Percentiles rank a stretch among this genome's conserved stretches.
phyloP scores from a whole-genome alignment of 2,113 vertebrate genomes.

The Thalassarche chlororhynchos region DNA sequence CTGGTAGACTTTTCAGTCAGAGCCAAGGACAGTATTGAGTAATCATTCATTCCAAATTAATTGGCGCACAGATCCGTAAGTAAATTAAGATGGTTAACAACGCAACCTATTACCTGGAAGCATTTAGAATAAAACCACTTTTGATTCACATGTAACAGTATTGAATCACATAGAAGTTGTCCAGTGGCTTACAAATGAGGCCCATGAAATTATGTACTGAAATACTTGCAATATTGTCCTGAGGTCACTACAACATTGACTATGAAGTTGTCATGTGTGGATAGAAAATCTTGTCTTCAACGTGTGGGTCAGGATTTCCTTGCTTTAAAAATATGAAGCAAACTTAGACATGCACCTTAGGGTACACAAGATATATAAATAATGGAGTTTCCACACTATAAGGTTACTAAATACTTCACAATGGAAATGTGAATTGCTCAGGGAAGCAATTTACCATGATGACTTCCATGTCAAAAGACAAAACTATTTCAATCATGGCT shows the following conservation, averaged over 20 bases:
- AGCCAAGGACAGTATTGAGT: neutral
- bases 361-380: neutral
- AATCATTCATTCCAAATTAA: neutral
- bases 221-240: neutral
- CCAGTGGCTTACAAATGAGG: neutral
- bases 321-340: neutral
- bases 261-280: neutral
- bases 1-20: neutral
- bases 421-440: neutral
- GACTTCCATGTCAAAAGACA: neutral
- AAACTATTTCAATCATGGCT: neutral
- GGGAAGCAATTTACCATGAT: neutral
- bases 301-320: neutral
- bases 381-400: neutral
- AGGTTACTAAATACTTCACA: neutral
- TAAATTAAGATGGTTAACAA: neutral
- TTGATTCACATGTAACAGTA: neutral
- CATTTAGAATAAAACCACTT: neutral
- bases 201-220: neutral
- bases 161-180: neutral
- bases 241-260: neutral
- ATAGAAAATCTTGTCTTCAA: neutral
- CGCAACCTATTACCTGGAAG: neutral
- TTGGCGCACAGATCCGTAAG: neutral
- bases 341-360: neutral